Percentiles rank a stretch among this genome's conserved stretches.
Conservation (phyloP, 2,797 vertebrate species). For the Halcyon smyrnensis region DNA sequence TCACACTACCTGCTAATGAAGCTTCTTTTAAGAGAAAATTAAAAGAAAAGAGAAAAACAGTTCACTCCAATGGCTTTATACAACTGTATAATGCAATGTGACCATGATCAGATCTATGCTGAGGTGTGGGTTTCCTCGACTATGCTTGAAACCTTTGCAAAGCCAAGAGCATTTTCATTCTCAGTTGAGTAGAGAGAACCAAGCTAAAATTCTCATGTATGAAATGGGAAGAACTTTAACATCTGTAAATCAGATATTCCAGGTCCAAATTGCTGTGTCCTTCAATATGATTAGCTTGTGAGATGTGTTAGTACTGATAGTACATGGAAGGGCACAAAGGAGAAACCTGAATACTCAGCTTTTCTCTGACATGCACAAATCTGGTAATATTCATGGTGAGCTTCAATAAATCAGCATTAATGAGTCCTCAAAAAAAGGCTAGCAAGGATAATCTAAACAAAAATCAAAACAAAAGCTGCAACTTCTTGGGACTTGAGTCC, state of each 20-base stretch:
- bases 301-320: not conserved
- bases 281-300: not conserved
- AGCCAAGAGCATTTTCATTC: not conserved
- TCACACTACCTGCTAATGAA: not conserved
- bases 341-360: not conserved
- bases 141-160: not conserved
- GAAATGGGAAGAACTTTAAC: not conserved
- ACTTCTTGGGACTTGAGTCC: not conserved
- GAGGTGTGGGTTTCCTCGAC: not conserved
- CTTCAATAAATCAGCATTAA: not conserved
- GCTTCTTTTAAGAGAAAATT: not conserved
- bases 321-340: not conserved
- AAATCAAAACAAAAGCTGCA: not conserved
- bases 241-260: not conserved
- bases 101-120: not conserved
- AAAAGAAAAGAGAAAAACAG: not conserved
- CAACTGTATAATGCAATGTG: not conserved
- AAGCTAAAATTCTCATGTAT: not conserved
- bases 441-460: not conserved
- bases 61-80: not conserved
- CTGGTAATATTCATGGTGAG: not conserved
- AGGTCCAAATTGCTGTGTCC: rapidly evolving
- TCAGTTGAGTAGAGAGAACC: not conserved
- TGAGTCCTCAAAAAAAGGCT: not conserved
- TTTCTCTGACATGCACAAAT: not conserved